These are phyloP conservation scores for Sylvicapra grimmia DNA, from an alignment of 2,113 vertebrate genomes.

Conservation along the genomic window DNA sequence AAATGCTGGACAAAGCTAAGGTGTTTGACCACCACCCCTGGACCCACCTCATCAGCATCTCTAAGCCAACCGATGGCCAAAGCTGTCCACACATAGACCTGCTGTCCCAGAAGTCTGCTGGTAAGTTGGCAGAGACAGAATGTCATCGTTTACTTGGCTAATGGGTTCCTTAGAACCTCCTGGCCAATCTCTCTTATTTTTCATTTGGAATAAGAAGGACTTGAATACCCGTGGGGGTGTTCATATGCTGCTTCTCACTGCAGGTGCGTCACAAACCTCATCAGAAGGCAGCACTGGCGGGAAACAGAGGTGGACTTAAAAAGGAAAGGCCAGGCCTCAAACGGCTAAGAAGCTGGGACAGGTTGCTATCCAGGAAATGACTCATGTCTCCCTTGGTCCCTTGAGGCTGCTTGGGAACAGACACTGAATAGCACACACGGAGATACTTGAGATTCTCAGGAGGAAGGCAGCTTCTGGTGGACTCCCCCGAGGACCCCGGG, in stretches of 20 bases:
- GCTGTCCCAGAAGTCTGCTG: not conserved
- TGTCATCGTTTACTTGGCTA: not conserved
- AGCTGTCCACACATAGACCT: accelerated
- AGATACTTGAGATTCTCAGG: not conserved
- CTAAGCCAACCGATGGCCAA: accelerated
- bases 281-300: not conserved
- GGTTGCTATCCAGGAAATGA: conserved; percentile 29
- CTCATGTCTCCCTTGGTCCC: not conserved
- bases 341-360: not conserved
- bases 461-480: not conserved
- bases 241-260: accelerated
- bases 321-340: not conserved
- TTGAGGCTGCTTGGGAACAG: not conserved
- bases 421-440: not conserved
- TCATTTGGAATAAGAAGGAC: not conserved
- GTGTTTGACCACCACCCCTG: accelerated
- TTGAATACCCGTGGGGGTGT: accelerated
- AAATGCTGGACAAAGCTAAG: not conserved
- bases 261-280: not conserved
- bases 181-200: not conserved
- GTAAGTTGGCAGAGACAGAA: not conserved
- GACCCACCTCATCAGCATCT: not conserved
- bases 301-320: not conserved
- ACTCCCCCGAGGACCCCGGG: accelerated
- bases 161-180: not conserved